These are phyloP conservation scores for Drosophila varians DNA, from an alignment of 1,140 invertebrate species.

Conservation along the genomic window DNA sequence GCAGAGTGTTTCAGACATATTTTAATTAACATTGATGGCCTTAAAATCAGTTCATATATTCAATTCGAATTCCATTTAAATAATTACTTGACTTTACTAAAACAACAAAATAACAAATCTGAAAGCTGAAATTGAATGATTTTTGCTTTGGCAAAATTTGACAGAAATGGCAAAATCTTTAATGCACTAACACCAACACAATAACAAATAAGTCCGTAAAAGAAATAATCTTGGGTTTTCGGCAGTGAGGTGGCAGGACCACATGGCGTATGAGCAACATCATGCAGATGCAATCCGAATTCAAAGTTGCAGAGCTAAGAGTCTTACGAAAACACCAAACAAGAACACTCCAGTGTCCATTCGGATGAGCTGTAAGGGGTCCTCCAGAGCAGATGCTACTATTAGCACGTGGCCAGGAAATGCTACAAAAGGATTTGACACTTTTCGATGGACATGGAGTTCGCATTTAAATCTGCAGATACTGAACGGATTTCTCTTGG, in stretches of 20 bases:
- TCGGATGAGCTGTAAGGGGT: slow-evolving; percentile 35
- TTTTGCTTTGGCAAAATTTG: not conserved
- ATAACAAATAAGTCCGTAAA: slow-evolving; percentile 10
- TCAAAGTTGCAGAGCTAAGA: slow-evolving; percentile 39
- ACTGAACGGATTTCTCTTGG: slow-evolving; percentile 22
- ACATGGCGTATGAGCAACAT: slow-evolving; percentile 43
- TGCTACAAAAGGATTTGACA: slow-evolving; percentile 33
- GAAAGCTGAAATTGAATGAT: not conserved
- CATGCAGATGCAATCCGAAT: slow-evolving; percentile 26
- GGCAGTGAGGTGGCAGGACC: slow-evolving; percentile 1
- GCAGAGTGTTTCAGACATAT: not conserved
- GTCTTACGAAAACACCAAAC: slow-evolving; percentile 35
- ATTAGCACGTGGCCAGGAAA: slow-evolving; percentile 34
- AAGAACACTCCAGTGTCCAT: slow-evolving; percentile 32
- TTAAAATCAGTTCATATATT: not conserved
- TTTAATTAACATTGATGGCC: not conserved
- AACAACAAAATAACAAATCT: too few species aligned
- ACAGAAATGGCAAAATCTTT: slow-evolving; percentile 17
- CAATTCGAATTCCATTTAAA: not conserved
- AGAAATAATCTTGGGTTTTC: slow-evolving; percentile 33
- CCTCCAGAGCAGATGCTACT: slow-evolving; percentile 30
- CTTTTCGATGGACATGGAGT: slow-evolving; percentile 29
- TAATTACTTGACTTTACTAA: not conserved
- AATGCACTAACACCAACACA: slow-evolving; percentile 4
- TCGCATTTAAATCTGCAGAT: slow-evolving; percentile 35